A percentile compares a stretch with the other conserved stretches of the same genome.
Conservation (phyloP, 1,140 invertebrate species). For the Euura lappo region DNA sequence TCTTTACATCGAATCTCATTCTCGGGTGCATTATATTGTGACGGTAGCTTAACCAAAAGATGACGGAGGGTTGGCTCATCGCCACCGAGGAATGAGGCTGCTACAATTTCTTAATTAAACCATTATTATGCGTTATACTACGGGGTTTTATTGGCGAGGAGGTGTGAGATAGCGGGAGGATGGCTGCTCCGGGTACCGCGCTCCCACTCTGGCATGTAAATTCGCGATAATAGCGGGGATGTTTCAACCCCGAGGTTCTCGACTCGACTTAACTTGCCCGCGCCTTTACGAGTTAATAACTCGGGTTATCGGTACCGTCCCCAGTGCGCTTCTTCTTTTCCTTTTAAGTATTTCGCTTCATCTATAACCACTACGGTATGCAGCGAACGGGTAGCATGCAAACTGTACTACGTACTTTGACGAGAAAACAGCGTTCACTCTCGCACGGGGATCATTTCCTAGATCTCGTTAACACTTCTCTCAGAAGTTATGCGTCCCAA, state of each 20-base stretch:
- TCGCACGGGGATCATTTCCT: no score
- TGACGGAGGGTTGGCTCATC: not conserved
- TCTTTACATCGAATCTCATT: no score
- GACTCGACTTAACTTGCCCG: conserved; percentile 45
- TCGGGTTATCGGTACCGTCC: conserved; percentile 53
- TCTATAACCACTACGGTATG: no score
- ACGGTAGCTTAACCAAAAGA: no score
- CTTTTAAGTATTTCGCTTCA: not conserved
- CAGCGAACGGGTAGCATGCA: no score
- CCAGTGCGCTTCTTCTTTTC: not conserved
- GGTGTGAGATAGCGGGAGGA: conserved; percentile 10
- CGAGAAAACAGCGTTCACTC: no score
- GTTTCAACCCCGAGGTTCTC: conserved; percentile 26
- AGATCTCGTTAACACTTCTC: no score
- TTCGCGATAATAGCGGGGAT: conserved; percentile 54
- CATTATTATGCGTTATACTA: conserved; percentile 52
- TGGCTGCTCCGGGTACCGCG: conserved; percentile 29
- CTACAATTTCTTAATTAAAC: conserved; percentile 56
- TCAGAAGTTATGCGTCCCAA: no score
- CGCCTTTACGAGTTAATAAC: conserved; percentile 59
- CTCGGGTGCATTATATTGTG: no score
- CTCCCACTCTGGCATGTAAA: conserved; percentile 51
- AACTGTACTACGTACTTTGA: no score
- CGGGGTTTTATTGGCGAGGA: conserved; percentile 48
- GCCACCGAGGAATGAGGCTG: not conserved